These are phyloP conservation scores for Gonatopus flavifemur DNA, from an alignment of 1,140 invertebrate genomes.

Conservation along the genomic window DNA sequence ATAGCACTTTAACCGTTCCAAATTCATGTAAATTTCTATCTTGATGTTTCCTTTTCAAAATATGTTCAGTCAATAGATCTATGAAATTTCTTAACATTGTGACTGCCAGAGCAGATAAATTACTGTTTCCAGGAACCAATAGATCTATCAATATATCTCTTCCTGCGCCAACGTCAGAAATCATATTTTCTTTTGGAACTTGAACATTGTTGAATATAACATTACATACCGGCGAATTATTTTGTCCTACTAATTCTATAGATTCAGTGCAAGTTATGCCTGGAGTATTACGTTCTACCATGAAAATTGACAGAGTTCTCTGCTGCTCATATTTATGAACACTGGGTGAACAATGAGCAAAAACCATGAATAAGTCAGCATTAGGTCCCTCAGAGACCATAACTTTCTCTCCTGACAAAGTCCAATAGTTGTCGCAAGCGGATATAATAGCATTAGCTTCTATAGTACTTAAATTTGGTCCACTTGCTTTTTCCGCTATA, in stretches of 20 bases:
- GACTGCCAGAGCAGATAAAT: constrained; percentile 41
- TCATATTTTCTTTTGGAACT: constrained; percentile 51
- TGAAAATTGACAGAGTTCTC: constrained; percentile 66
- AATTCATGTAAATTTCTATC: constrained; percentile 61
- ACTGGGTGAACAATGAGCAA: constrained; percentile 45
- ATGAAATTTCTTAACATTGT: constrained; percentile 55
- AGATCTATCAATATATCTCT: constrained; percentile 31
- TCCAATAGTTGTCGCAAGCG: constrained; percentile 43
- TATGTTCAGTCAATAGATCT: constrained; percentile 61
- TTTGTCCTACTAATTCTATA: constrained; percentile 77
- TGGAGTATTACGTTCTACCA: constrained; percentile 72
- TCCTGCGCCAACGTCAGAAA: constrained; percentile 43
- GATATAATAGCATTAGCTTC: constrained; percentile 37
- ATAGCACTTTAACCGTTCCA: constrained; percentile 60
- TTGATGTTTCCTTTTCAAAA: constrained; percentile 68
- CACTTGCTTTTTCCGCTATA: constrained; percentile 47
- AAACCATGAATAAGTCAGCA: constrained; percentile 59
- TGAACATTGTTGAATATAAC: constrained; percentile 56
- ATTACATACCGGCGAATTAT: constrained; percentile 41
- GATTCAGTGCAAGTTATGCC: constrained; percentile 70
- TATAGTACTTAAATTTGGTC: constrained; percentile 41
- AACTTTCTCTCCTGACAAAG: constrained; percentile 57
- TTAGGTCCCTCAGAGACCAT: constrained; percentile 54
- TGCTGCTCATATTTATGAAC: constrained; percentile 21
- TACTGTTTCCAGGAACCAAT: constrained; percentile 41